Evolutionary conservation across 2,888 invertebrate genomes (phyloP).

Genomic region (Hymenopus coronatus): DNA sequence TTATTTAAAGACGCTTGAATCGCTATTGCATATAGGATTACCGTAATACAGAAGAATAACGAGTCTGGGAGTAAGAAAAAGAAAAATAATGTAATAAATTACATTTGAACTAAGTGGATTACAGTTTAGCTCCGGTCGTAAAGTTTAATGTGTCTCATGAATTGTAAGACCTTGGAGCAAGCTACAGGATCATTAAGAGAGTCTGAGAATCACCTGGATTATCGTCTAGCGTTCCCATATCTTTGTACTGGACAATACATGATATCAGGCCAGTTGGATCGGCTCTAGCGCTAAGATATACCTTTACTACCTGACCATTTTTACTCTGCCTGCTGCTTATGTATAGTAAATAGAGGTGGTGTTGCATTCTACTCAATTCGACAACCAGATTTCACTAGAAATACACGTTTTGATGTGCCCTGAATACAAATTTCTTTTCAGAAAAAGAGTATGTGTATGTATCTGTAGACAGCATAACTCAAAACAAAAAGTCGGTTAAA

Average conservation of each 20-base stretch:
- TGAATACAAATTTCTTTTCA: too few species aligned
- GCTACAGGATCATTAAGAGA: neutral
- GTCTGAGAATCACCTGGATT: neutral
- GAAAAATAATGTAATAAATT: neutral
- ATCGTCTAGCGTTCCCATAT: neutral
- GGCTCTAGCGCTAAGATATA: too few species aligned
- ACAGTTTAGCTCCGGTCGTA: neutral
- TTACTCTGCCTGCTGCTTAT: too few species aligned
- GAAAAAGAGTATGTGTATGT: too few species aligned
- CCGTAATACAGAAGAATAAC: neutral
- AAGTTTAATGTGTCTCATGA: neutral
- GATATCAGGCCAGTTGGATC: too few species aligned
- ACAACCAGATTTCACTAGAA: too few species aligned
- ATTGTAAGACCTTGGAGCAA: neutral
- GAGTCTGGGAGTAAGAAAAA: neutral
- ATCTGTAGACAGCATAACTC: too few species aligned
- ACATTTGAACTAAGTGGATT: neutral
- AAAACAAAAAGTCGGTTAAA: too few species aligned
- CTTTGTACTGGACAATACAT: neutral
- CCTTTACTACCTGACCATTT: too few species aligned
- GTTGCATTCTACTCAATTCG: too few species aligned
- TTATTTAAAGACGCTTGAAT: neutral
- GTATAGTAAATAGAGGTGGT: too few species aligned
- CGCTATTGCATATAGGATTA: neutral
- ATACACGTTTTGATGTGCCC: too few species aligned